phyloP scores from a whole-genome alignment of 2,113 vertebrate species.

The Tinamus guttatus region DNA sequence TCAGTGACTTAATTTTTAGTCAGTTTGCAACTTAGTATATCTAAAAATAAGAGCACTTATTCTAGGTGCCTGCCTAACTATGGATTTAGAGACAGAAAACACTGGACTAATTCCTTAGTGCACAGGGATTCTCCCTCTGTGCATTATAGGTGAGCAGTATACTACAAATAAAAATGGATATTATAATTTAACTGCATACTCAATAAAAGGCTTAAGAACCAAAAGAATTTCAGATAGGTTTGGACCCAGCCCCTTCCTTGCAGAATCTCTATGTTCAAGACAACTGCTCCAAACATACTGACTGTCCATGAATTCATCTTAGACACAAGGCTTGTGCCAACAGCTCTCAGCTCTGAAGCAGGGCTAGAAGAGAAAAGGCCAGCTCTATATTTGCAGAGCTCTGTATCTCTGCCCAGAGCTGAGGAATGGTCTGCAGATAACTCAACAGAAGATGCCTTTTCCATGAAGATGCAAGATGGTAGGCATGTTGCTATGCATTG shows the following conservation, averaged over 20 bases:
- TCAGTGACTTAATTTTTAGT: background rate
- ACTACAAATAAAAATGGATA: background rate
- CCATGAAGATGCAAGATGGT: background rate
- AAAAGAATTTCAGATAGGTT: background rate
- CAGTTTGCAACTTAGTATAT: background rate
- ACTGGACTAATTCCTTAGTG: background rate
- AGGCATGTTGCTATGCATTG: background rate
- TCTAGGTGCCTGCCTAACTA: background rate
- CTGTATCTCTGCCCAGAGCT: background rate
- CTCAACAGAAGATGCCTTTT: background rate
- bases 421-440: background rate
- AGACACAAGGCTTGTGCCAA: rapidly evolving
- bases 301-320: background rate
- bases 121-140: background rate
- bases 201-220: background rate
- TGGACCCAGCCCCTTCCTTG: background rate
- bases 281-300: background rate
- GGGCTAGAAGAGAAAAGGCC: background rate
- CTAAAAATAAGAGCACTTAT: background rate
- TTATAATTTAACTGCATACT: background rate
- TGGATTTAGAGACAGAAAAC: background rate
- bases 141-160: background rate
- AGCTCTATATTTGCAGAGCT: background rate
- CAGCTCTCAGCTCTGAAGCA: background rate
- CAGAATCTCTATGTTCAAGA: background rate